Base-by-base conservation (phyloP, 2,797 vertebrate species). In the Strix occidentalis region DNA sequence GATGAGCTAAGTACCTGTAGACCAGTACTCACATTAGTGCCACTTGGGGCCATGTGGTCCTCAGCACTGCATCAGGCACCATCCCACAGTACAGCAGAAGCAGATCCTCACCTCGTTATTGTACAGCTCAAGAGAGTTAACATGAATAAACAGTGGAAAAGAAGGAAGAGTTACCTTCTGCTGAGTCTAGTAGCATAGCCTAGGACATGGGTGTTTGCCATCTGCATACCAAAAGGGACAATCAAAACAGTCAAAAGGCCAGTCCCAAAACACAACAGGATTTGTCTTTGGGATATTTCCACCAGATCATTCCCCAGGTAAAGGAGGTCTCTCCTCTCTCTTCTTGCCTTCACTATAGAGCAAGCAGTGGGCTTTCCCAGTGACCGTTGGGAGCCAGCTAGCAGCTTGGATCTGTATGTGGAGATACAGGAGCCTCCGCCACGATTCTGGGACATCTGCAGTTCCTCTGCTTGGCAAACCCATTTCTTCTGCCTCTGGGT, bases 321-420 rank as follows among this genome's bases (percentile, higher is more conserved):
- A 39, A 28, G 13, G 31, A 74, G 9, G 1, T 60, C 20, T 65
- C 17, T 72, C 4, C 23, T 74, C 15, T 12, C 5, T 35, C 23
- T 43, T n/a, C 16, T 45, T 9, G 12, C 10, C 5, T 35, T 70
- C 2, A 0, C n/a, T 54, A 18, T 3, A 50, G 25, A 53, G 33
- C 12, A 74, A 69, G 43, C 9, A 24, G 20, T 0, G 4, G 41
- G 33, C 28, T 84, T 76, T 87, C 25, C 31, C 46, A 33, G n/a
- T 8, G 15, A 12, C 24, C 0, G 0, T 24, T 10, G 8, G 5
- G 53, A 69, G 69, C 16, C 53, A 87, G 29, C 50, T 11, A 37
- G 13, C 31, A 83, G 20, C 16, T 25, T 0, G 5, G 31, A 35
- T 20, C 39, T 37, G 5, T 48, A 39, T 64, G 69, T 6, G 8